A percentile compares a stretch with the other conserved stretches of the same genome.
phyloP scores from a whole-genome alignment of 2,888 invertebrate species.

The Mongoloraphidia duomilia region DNA sequence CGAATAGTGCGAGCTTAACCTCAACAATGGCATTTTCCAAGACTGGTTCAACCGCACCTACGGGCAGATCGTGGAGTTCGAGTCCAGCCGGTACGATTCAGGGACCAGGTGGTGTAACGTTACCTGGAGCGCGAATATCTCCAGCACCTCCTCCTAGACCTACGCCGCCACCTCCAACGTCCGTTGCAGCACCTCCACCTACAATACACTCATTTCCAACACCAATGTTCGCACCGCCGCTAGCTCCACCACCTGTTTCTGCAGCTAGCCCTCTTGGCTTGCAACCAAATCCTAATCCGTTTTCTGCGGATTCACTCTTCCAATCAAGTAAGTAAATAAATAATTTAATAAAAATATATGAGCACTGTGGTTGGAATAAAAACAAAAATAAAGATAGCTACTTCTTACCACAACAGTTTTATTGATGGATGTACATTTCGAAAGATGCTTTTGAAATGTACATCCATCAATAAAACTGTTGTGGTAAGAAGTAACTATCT shows the following conservation, averaged over 20 bases:
- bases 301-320: conserved; percentile 77
- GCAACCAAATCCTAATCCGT: conserved; percentile 65
- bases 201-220: conserved; percentile 27
- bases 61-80: conserved; percentile 21
- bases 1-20: conserved; percentile 6
- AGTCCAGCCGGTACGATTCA: conserved; percentile 9
- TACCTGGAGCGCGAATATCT: conserved; percentile 26
- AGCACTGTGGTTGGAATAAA: no score
- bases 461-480: no score
- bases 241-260: conserved; percentile 40
- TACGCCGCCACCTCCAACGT: conserved; percentile 37
- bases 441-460: no score
- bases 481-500: no score
- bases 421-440: no score
- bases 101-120: background rate
- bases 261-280: conserved; percentile 51
- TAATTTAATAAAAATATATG: no score
- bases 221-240: conserved; percentile 38
- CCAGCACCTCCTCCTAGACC: conserved; percentile 32
- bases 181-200: conserved; percentile 33
- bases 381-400: no score
- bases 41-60: conserved; percentile 19
- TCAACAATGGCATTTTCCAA: conserved; percentile 27
- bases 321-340: conserved; percentile 56
- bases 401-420: no score